A percentile compares a stretch with the other conserved stretches of the same genome.
phyloP scores from a whole-genome alignment of 2,888 invertebrate species.

The Fragum sueziense region DNA sequence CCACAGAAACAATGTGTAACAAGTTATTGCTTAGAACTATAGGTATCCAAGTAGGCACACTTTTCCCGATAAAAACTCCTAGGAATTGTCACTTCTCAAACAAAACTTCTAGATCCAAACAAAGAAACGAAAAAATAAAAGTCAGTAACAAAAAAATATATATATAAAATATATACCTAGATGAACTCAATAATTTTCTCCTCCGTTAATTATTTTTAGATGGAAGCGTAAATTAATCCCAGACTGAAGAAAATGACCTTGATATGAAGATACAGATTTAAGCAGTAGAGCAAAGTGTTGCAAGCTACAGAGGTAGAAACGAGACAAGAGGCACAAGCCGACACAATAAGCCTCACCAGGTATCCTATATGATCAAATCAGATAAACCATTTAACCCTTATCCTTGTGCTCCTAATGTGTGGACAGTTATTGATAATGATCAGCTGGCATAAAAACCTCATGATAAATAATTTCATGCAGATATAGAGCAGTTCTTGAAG shows the following conservation, averaged over 20 bases:
- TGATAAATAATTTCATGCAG: too few species aligned
- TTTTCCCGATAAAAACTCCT: neutral
- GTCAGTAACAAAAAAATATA: neutral
- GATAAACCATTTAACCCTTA: neutral
- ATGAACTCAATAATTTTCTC: neutral
- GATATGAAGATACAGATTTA: too few species aligned
- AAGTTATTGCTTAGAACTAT: neutral
- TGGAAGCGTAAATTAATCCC: neutral
- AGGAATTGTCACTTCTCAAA: neutral
- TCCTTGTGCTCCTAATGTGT: too few species aligned
- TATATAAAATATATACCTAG: neutral
- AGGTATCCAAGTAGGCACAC: neutral
- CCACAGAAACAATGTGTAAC: neutral
- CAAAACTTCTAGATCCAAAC: neutral
- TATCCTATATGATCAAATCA: neutral
- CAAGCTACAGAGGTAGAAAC: slow-evolving; percentile 9
- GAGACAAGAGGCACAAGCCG: neutral
- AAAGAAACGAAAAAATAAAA: too few species aligned
- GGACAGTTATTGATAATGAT: too few species aligned
- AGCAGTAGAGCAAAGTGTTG: neutral
- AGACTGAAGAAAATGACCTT: slow-evolving; percentile 8
- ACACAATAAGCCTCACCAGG: slow-evolving; percentile 15
- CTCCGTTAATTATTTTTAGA: neutral
- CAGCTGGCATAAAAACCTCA: too few species aligned
- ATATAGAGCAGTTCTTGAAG: too few species aligned